Conservation (phyloP, 2,888 invertebrate species). For the Dicyrtomina minuta region DNA sequence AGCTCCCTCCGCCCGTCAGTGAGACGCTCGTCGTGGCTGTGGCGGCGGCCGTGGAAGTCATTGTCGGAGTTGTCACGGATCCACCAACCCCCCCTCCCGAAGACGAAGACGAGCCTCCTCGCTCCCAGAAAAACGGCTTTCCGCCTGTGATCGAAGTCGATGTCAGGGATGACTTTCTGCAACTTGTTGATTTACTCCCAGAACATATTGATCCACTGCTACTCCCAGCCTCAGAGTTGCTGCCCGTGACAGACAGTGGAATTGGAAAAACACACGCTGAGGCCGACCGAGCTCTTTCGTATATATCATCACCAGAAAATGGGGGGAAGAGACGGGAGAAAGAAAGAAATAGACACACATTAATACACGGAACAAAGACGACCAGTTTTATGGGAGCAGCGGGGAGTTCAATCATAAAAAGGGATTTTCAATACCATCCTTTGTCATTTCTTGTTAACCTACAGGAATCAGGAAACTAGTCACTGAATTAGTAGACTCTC, state of each 20-base stretch:
- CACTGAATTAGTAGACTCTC: no score
- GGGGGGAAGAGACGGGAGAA: background rate
- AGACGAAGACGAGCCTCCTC: background rate
- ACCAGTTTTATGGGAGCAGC: background rate
- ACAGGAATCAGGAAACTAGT: no score
- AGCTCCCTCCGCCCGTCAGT: background rate
- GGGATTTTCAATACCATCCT: no score
- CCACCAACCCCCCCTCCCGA: background rate
- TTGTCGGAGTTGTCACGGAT: background rate
- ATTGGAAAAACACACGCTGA: constrained; percentile 45
- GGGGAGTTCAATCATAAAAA: no score
- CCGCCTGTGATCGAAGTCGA: constrained; percentile 4
- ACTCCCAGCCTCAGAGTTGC: background rate
- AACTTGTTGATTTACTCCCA: constrained; percentile 26
- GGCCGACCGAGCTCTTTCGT: constrained; percentile 48
- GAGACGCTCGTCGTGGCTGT: constrained; percentile 27
- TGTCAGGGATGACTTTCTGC: constrained; percentile 32
- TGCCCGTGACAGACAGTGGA: background rate
- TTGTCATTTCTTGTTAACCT: no score
- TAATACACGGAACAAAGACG: background rate
- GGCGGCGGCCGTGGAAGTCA: background rate
- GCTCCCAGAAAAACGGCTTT: background rate
- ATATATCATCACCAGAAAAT: background rate
- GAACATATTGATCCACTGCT: constrained; percentile 23
- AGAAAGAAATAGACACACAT: background rate